phyloP scores from a whole-genome alignment of 2,113 vertebrate genomes.

The Tupaia tana region DNA sequence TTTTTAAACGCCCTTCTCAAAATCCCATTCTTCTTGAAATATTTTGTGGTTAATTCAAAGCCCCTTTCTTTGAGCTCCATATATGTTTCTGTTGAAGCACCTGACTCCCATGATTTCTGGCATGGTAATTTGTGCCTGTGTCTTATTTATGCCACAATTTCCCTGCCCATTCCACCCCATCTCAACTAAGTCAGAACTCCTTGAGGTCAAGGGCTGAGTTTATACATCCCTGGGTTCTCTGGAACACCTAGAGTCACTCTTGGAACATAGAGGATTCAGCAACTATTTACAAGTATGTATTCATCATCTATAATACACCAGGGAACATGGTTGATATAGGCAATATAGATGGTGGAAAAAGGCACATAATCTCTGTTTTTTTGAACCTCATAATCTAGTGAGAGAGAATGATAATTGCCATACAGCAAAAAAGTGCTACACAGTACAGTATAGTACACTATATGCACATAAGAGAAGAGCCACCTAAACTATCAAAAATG shows the following conservation, averaged over 20 bases:
- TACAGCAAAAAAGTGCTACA: neutral
- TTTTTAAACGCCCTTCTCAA: neutral
- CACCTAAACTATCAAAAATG: neutral
- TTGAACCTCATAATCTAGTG: neutral
- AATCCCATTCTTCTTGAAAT: neutral
- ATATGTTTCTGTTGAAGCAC: neutral
- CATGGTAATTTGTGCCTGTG: neutral
- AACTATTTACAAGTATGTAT: constrained; percentile 17
- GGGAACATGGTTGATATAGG: neutral
- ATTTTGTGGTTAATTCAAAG: neutral
- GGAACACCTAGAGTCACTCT: neutral
- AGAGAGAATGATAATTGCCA: neutral
- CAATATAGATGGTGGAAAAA: neutral
- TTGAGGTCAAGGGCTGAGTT: neutral
- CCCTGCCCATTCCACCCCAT: neutral
- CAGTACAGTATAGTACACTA: neutral
- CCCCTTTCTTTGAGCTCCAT: neutral
- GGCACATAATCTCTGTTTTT: neutral
- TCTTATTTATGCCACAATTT: neutral
- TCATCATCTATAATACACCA: neutral
- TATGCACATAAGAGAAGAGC: neutral
- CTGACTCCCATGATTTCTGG: neutral
- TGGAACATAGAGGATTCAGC: neutral
- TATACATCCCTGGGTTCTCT: neutral
- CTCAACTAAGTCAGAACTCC: neutral